Evolutionary conservation across 2,113 vertebrate species (phyloP).

Genomic region (Archilochus colubris): DNA sequence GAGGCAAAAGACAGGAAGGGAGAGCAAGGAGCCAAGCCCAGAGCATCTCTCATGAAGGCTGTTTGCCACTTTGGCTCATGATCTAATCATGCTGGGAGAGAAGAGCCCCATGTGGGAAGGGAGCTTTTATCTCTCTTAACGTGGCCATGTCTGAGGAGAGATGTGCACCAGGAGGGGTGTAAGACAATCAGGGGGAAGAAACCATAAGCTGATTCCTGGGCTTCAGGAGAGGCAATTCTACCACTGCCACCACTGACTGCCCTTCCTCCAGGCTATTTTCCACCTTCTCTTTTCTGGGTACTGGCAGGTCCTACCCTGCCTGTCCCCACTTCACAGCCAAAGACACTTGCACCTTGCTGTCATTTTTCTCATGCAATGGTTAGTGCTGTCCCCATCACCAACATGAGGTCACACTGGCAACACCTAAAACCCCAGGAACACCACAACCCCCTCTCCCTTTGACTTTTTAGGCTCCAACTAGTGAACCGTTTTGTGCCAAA

Average conservation of each 20-base stretch:
- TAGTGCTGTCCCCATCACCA: not conserved
- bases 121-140: slow-evolving; percentile 48
- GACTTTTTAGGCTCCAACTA: not conserved
- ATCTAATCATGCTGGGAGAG: not conserved
- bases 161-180: not conserved
- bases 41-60: not conserved
- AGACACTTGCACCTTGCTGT: not conserved
- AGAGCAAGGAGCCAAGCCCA: not conserved
- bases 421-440: not conserved
- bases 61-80: not conserved
- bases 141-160: not conserved
- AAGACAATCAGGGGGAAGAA: slow-evolving; percentile 3
- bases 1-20: not conserved
- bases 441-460: not conserved
- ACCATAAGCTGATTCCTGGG: not conserved
- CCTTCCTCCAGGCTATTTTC: not conserved
- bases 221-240: not conserved
- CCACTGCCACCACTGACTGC: rapidly evolving
- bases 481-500: not conserved
- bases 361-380: too few species aligned
- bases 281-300: not conserved
- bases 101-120: not conserved
- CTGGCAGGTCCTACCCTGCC: not conserved
- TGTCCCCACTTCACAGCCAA: not conserved
- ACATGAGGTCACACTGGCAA: not conserved